Conservation (phyloP, 2,113 vertebrate species). For the Stomatorhinus ivindoensis region DNA sequence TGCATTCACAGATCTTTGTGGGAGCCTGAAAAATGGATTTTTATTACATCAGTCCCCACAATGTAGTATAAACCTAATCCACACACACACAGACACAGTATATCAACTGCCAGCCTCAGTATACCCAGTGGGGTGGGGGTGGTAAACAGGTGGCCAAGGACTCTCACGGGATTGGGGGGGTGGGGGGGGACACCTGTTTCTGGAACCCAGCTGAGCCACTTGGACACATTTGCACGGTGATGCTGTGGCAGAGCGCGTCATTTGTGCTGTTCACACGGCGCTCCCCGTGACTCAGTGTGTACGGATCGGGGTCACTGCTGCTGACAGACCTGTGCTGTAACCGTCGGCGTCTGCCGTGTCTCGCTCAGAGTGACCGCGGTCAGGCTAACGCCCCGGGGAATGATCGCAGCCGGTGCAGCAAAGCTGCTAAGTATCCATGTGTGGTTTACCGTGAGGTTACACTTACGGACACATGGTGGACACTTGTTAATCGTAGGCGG, state of each 20-base stretch:
- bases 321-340: background rate
- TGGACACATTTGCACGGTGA: slow-evolving; percentile 19
- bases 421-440: background rate
- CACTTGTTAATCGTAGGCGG: background rate
- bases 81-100: slow-evolving; percentile 14
- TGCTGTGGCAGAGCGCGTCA: slow-evolving; percentile 36
- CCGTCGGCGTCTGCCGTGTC: background rate
- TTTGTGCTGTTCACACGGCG: slow-evolving; percentile 39
- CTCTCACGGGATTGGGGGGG: background rate
- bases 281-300: slow-evolving; percentile 19
- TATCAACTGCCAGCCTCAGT: background rate
- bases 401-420: background rate
- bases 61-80: background rate
- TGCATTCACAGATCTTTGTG: background rate
- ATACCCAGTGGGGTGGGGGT: slow-evolving; percentile 32
- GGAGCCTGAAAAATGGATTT: background rate
- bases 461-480: background rate
- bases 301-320: background rate
- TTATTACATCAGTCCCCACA: background rate
- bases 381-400: background rate
- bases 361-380: background rate
- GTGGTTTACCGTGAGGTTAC: background rate
- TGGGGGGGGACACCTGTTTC: slow-evolving; percentile 21
- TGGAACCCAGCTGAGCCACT: slow-evolving; percentile 60
- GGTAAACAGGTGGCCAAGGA: slow-evolving; percentile 58